Conservation (phyloP, 1,140 invertebrate species). For the Diorhabda carinulata region DNA sequence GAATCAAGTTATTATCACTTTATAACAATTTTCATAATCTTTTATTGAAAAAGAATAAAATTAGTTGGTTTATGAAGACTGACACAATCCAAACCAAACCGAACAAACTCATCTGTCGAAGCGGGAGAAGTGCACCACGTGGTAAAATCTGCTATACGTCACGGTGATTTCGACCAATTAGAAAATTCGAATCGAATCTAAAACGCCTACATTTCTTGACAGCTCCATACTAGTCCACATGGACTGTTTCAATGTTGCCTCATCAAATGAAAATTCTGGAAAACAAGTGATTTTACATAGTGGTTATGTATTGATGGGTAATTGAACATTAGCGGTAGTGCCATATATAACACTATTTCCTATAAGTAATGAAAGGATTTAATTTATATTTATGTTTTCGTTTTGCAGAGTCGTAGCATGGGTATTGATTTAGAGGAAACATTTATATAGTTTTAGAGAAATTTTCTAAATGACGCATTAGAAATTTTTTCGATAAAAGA, state of each 20-base stretch:
- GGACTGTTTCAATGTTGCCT: not conserved
- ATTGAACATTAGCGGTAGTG: not conserved
- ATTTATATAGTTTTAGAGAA: no score
- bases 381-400: no score
- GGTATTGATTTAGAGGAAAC: no score
- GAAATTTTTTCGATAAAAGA: no score
- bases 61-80: not conserved
- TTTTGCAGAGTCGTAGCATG: no score
- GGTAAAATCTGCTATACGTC: not conserved
- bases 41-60: not conserved
- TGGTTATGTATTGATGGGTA: not conserved
- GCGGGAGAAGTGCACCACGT: slow-evolving; percentile 11
- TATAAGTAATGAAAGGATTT: no score
- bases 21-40: not conserved
- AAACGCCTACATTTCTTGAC: not conserved
- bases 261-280: slow-evolving; percentile 1
- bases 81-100: not conserved
- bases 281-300: not conserved
- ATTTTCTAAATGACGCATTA: no score
- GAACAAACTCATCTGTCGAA: slow-evolving; percentile 7
- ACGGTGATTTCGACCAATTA: not conserved
- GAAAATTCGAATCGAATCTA: not conserved
- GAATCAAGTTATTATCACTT: not conserved
- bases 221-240: slow-evolving; percentile 1
- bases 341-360: not conserved